These are phyloP conservation scores for Rhinophrynus dorsalis DNA, from an alignment of 2,797 vertebrate genomes.

Conservation along the genomic window DNA sequence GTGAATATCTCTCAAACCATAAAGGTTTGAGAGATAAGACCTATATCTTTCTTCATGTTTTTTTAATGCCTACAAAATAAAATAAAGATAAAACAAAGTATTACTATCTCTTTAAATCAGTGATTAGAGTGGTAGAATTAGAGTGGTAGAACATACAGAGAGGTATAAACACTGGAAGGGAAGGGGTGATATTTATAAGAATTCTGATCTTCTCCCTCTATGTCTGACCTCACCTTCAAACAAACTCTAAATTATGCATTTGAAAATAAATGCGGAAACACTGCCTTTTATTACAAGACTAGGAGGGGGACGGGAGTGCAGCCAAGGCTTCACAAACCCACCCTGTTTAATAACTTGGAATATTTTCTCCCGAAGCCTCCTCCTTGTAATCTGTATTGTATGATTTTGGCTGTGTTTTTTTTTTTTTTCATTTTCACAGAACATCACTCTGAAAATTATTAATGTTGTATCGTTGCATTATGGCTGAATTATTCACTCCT, in stretches of 20 bases:
- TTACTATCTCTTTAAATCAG: too few species aligned
- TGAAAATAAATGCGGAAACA: slow-evolving; percentile 48
- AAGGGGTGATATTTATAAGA: slow-evolving; percentile 38
- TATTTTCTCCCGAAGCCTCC: slow-evolving; percentile 11
- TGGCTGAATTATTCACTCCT: slow-evolving; percentile 42
- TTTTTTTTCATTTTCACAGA: slow-evolving; percentile 34
- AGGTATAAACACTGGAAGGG: slow-evolving; percentile 20
- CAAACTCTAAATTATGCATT: slow-evolving; percentile 50
- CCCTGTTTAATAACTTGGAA: slow-evolving; percentile 43
- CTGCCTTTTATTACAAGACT: slow-evolving; percentile 43
- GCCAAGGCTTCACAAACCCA: slow-evolving; percentile 25
- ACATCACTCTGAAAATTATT: slow-evolving; percentile 44
- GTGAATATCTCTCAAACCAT: too few species aligned
- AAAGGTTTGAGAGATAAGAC: too few species aligned
- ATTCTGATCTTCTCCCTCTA: slow-evolving; percentile 24
- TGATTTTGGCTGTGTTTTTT: slow-evolving; percentile 8
- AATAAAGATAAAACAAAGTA: too few species aligned
- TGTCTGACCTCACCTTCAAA: slow-evolving; percentile 44
- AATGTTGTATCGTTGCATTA: slow-evolving; percentile 43
- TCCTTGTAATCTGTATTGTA: slow-evolving; percentile 21
- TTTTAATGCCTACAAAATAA: too few species aligned
- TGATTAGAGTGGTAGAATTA: too few species aligned
- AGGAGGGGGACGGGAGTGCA: slow-evolving; percentile 16
- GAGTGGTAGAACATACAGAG: neutral
- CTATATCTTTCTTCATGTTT: too few species aligned